Evolutionary conservation across 2,888 invertebrate genomes (phyloP), one percentile per base, ranked within the genome.

Genomic region (Melanargia galathea): DNA sequence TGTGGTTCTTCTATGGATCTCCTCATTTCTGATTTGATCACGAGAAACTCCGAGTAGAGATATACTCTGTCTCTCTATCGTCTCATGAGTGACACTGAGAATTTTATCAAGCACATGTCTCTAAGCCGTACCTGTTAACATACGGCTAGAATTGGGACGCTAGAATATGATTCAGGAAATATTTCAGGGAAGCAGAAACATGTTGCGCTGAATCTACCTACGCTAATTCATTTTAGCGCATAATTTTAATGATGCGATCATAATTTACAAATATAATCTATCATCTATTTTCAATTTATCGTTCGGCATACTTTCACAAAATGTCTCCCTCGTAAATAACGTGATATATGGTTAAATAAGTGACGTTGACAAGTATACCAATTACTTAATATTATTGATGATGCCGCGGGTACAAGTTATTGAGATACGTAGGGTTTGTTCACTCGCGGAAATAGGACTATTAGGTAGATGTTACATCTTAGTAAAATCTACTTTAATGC

Each of bases 271-370:
- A 13, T 38, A 46, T 46, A 46, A 46, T 54, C 26, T 38, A 60
- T 60, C 60, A 57, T 55, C 30, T 38, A 51, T 52, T 51, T 63
- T 63, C 60, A 66, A 66, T 66, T 65, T 62, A 10, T 60, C 43
- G 54, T 20, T 54, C 60, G 67, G 58, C 67, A 60, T 57, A 67
- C 64, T 63, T 66, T 64, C 61, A 56, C 63, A 56, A 59, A 54
- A 40, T 63, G 26, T 46, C 60, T 46, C 60, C 49, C 38, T 45
- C 45, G 33, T 63, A 61, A 66, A 63, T 61, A 61, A 57, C 48
- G 48, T 63, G 54, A 66, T 66, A 51, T 54, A 65, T 63, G 56
- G 62, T 51, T 62, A 62, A 65, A 62, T 60, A 63, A 63, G 63
- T 61, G 66, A 63, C 52, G 57, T 35, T 55, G 58, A 58, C 54